These are phyloP conservation scores for Bothrops jararaca DNA, from an alignment of 2,113 vertebrate genomes.

Conservation along the genomic window DNA sequence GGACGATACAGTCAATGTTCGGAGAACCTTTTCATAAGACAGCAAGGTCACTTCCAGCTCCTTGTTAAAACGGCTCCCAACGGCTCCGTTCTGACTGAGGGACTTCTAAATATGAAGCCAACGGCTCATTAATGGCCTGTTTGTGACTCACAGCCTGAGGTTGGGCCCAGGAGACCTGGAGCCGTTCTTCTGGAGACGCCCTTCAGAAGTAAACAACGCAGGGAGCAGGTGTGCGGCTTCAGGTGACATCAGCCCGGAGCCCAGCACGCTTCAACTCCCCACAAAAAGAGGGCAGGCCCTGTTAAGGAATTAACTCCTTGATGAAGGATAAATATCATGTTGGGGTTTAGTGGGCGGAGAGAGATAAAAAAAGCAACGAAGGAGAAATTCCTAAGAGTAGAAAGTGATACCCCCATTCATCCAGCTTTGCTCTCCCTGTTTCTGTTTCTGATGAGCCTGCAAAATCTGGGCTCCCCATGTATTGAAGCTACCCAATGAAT, in stretches of 20 bases:
- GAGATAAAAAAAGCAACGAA: not conserved
- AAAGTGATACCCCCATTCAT: not conserved
- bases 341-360: not conserved
- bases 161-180: not conserved
- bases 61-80: not conserved
- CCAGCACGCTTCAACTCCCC: too few species aligned
- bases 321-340: not conserved
- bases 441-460: not conserved
- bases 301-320: not conserved
- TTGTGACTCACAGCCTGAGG: rapidly evolving
- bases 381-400: not conserved
- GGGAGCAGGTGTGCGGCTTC: not conserved
- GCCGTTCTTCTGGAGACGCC: rapidly evolving
- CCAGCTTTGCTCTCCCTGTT: not conserved
- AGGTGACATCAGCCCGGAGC: not conserved
- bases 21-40: not conserved
- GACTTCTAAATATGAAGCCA: not conserved
- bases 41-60: not conserved
- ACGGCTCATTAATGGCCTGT: not conserved
- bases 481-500: not conserved
- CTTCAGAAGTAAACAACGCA: rapidly evolving
- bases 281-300: rapidly evolving
- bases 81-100: not conserved
- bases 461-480: not conserved
- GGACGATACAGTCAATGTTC: too few species aligned